Evolutionary conservation across 1,140 invertebrate species (phyloP).

Genomic region (Diuraphis noxia): DNA sequence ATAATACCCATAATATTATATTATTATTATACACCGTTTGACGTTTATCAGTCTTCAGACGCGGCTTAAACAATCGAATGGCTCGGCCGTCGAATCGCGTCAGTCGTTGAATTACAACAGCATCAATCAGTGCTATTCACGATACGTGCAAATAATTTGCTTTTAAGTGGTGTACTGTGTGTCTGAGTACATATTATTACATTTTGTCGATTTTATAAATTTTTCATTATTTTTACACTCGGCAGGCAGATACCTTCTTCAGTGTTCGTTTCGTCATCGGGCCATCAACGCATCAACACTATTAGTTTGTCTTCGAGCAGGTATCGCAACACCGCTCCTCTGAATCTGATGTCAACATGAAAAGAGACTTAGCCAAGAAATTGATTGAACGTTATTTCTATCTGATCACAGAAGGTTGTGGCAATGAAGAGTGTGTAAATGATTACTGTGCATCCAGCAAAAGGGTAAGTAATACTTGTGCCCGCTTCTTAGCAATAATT

Average conservation of each 20-base stretch:
- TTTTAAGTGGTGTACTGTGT: background rate
- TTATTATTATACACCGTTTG: background rate
- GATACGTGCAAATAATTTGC: background rate
- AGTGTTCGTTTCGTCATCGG: background rate
- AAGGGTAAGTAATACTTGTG: conserved; percentile 64
- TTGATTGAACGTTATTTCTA: conserved; percentile 91
- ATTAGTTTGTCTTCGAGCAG: background rate
- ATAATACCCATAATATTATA: background rate
- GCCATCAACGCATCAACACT: no score
- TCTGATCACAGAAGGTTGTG: conserved; percentile 88
- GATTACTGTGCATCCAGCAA: conserved; percentile 86
- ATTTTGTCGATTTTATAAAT: background rate
- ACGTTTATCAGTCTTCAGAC: background rate
- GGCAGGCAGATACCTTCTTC: background rate
- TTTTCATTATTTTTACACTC: background rate
- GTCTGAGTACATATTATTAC: no score
- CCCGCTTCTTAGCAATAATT: background rate
- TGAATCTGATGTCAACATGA: conserved; percentile 65
- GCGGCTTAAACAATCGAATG: background rate
- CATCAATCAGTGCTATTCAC: background rate
- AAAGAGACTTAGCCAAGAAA: conserved; percentile 82
- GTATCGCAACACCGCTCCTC: background rate
- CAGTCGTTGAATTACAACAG: background rate
- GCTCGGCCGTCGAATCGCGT: background rate
- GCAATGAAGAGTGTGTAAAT: conserved; percentile 81